Conservation (phyloP, 2,113 vertebrate genomes). For the Entomyzon cyanotis region DNA sequence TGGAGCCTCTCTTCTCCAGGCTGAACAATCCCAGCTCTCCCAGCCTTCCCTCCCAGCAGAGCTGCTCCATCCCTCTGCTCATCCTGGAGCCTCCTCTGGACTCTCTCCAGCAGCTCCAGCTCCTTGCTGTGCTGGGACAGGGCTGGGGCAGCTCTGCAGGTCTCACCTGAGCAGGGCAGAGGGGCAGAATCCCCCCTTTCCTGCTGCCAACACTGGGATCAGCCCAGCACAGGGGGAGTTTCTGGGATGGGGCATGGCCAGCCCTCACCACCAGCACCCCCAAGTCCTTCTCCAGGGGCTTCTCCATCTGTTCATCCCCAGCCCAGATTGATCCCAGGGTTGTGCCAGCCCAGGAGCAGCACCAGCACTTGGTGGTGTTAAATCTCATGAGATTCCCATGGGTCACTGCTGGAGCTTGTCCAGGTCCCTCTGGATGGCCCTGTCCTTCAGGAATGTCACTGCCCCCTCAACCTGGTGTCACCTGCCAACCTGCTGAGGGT, state of each 20-base stretch:
- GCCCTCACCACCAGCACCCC: not conserved
- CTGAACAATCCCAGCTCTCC: not conserved
- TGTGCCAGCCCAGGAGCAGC: not conserved
- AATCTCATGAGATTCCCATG: not conserved
- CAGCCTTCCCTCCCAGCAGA: not conserved
- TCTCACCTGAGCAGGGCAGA: not conserved
- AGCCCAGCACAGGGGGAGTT: not conserved
- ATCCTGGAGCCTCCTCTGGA: not conserved
- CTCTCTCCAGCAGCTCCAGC: not conserved
- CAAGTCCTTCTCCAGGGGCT: not conserved
- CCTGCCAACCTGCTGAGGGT: not conserved
- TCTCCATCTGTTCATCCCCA: not conserved
- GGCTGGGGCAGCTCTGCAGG: not conserved
- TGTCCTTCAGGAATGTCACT: not conserved
- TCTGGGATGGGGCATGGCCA: not conserved
- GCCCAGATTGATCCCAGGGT: accelerated
- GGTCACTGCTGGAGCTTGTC: not conserved
- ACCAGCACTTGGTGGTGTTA: not conserved
- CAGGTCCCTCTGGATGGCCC: not conserved
- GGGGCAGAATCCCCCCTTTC: not conserved
- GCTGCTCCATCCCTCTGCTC: not conserved
- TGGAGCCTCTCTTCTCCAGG: not conserved
- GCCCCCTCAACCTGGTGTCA: not conserved
- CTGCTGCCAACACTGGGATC: not conserved
- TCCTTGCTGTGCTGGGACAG: not conserved